Percentiles rank a stretch among this genome's conserved stretches.
Conservation (phyloP, 2,888 invertebrate species). For the Vanessa cardui region DNA sequence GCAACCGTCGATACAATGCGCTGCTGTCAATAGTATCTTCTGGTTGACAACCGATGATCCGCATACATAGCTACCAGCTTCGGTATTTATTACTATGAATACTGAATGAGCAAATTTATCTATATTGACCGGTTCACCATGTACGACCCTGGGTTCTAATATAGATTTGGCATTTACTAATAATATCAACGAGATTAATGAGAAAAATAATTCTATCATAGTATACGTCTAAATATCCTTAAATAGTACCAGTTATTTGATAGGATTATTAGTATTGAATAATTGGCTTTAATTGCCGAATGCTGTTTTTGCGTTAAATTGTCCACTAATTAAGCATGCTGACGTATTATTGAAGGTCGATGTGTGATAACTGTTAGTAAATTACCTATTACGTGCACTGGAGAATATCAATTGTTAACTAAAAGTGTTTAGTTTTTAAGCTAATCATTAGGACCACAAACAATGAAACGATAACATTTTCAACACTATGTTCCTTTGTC, state of each 20-base stretch:
- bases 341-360: background rate
- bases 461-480: too few relatives aligned
- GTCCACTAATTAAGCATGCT: background rate
- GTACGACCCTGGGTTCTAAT: constrained; percentile 41
- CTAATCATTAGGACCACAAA: too few relatives aligned
- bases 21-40: constrained; percentile 49
- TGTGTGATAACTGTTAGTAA: background rate
- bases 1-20: constrained; percentile 49
- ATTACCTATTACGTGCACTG: background rate
- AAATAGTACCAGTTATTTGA: background rate
- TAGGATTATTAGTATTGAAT: constrained; percentile 5
- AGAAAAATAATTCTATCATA: constrained; percentile 18
- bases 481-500: too few relatives aligned
- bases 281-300: background rate
- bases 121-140: constrained; percentile 40
- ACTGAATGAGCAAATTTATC: constrained; percentile 47
- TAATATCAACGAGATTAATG: background rate
- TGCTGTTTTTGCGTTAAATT: too few relatives aligned
- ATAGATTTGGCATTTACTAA: background rate
- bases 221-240: background rate
- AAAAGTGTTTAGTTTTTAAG: too few relatives aligned
- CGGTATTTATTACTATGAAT: constrained; percentile 36
- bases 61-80: constrained; percentile 39
- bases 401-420: background rate
- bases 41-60: constrained; percentile 53